Base-by-base conservation (phyloP, 2,797 vertebrate species). In the Xenops minutus region DNA sequence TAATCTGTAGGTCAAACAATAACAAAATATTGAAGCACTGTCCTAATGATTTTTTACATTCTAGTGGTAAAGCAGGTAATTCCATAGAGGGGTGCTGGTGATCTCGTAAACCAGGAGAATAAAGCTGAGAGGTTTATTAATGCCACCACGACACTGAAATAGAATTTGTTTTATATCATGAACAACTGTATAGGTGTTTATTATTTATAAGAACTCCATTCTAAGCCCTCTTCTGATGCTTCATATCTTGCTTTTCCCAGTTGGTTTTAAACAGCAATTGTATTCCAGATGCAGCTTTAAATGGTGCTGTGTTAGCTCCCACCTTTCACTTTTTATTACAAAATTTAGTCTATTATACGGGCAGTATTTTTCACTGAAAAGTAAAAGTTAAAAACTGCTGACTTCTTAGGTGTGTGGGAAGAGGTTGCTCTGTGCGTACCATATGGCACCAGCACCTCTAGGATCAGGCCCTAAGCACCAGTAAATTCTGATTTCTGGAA, bases 1-100 rank as follows among this genome's bases (percentile, higher is more conserved):
- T 97, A 97, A 98, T 97, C 97, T 93, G 94, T 97, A 94, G 96
- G 95, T 98, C 96, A 98, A 96, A 96, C 96, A 98, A 98, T 96
- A 97, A 97, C 96, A 97, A 97, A 97, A 97, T 95, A 97, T 97
- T 97, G 92, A 95, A 95, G 97, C 96, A 95, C 92, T 95, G 96
- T 97, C 88, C 87, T 98, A 97, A 97, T 98, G 95, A 97, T 95
- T 98, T 98, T 97, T 97, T 92, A 87, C 91, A 67, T 77, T 88
- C 91, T 95, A 91, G 82, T 19, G 2, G 82, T 94, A 97, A 96
- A 94, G 77, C 72, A 93, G 58, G 55, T 62, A 96, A 97, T 94
- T 97, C 91, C 92, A 34, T 49, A 58, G 96, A 97, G 96, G 63
- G 43, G 73, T 96, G 62, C 87, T 96, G 85, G 95, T 81, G 90